A percentile compares a stretch with the other conserved stretches of the same genome.
Evolutionary conservation across 2,113 vertebrate genomes (phyloP).

Genomic region (Chunga burmeisteri): DNA sequence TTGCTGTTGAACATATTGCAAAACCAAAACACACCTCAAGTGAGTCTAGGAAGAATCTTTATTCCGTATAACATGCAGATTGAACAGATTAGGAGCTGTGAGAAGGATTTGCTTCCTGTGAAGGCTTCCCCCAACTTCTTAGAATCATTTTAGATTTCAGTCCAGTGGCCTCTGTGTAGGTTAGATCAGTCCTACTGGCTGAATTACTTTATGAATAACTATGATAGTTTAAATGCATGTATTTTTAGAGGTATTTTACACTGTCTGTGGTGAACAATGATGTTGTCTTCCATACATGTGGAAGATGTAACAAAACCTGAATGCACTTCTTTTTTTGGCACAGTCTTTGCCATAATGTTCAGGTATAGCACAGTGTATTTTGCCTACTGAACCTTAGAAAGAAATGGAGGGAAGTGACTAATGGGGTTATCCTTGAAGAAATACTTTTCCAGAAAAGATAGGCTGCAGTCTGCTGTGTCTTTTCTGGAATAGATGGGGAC

Average conservation of each 20-base stretch:
- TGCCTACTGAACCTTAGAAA: not conserved
- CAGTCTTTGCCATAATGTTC: not conserved
- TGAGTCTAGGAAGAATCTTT: not conserved
- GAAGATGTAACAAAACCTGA: not conserved
- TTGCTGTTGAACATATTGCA: not conserved
- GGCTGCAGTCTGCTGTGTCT: not conserved
- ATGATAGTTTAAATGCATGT: not conserved
- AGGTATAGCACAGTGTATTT: not conserved
- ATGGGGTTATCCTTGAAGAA: not conserved
- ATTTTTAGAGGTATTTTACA: not conserved
- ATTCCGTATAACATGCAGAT: not conserved
- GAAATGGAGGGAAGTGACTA: not conserved
- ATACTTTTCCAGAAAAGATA: not conserved
- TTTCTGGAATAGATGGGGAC: slow-evolving; percentile 1
- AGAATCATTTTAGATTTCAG: not conserved
- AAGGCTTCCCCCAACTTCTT: not conserved
- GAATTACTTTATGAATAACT: not conserved
- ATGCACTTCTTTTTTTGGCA: not conserved
- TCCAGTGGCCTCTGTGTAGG: not conserved
- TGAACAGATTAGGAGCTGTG: not conserved
- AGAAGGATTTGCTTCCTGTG: not conserved
- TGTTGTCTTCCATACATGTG: not conserved
- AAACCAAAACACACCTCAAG: not conserved
- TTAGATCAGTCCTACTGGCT: not conserved
- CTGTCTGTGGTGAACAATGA: not conserved